Evolutionary conservation across 2,797 vertebrate species (phyloP), one percentile per base, ranked within the genome.

Genomic region (Echeneis naucrates): DNA sequence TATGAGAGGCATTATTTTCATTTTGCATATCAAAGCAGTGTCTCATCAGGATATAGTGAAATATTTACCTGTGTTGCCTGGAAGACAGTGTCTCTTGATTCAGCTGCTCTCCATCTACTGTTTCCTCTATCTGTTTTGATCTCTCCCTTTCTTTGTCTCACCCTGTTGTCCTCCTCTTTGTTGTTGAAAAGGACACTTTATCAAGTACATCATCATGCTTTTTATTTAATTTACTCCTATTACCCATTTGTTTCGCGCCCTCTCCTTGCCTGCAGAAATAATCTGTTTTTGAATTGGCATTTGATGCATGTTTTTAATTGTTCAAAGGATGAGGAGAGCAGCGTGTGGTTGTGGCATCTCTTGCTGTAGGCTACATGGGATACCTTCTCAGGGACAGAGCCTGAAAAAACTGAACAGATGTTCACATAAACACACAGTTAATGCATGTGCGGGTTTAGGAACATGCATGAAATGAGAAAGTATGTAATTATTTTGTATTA

Each of bases 1-100:
- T 67, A n/a, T n/a, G 64, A 76, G 70, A 57, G 53, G 60, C 67
- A 75, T 63, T 47, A 40, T 75, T 80, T 80, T 68, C 57, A 66
- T 78, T 87, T 88, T 82, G 84, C 84, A 84, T 84, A 89, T 89
- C 72, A 91, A 89, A 89, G 70, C 2, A 7, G 48, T 33, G 30
- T 81, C 68, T 81, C 72, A 85, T 80, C 78, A 80, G 80, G 79
- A 83, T 83, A 71, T 64, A 45, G 73, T 83, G 75, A 84, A 89
- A 85, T 78, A 87, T 87, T 84, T 78, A 85, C 75, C 77, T 80
- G 72, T 81, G 77, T 86, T 75, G 80, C 70, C 66, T 81, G 55
- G 68, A 77, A 83, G 72, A 82, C 73, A 71, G 45, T 19, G 16
- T 17, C 44, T 62, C 69, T 67, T 67, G 53, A 54, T 79, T 84